Evolutionary conservation across 2,888 invertebrate species (phyloP), one percentile per base, ranked within the genome.

Genomic region (Folsomia candida): DNA sequence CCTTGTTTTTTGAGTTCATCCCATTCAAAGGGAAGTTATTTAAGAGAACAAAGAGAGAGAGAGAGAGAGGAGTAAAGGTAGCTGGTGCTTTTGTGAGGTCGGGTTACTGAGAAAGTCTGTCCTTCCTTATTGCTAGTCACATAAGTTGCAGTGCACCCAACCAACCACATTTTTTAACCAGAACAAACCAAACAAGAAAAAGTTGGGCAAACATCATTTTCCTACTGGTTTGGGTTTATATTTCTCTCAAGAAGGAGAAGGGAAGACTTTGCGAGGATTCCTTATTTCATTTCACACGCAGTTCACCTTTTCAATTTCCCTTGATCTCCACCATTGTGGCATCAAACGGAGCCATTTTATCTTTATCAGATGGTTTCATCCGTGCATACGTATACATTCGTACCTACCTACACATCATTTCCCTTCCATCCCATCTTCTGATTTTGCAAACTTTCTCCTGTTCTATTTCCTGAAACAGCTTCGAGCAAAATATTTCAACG

Each of bases 1-100:
- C 65, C 65, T 65, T 65, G 54, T 54, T 65, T 65, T n/a, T 57
- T 65, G 22, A n/a, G 25, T 60, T 26, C 27, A 6, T 28, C 27
- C 28, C 57, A 65, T 65, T 65, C 65, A 65, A 65, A 65, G 57
- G 57, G 57, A 57, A 65, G 65, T 65, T 65, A 65, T 57, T 57
- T 27, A 51, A 64, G 64, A 64, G 51, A 64, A 64, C 64, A 64
- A 64, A 64, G 64, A 25, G 37, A 37, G n/a, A 37, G 37, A 37
- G 37, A 37, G 37, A 37, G n/a, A n/a, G n/a, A n/a, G n/a, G n/a
- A n/a, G n/a, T n/a, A 22, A 22, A 54, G 54, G 54, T 54, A 22
- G 54, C 18, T n/a, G 54, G 20, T n/a, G n/a, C n/a, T n/a, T n/a
- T n/a, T 59, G 51, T 18, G 51, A 65, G 65, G 54, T 65, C 65